Conservation (phyloP, 2,888 invertebrate genomes). For the Tinea trinotella region DNA sequence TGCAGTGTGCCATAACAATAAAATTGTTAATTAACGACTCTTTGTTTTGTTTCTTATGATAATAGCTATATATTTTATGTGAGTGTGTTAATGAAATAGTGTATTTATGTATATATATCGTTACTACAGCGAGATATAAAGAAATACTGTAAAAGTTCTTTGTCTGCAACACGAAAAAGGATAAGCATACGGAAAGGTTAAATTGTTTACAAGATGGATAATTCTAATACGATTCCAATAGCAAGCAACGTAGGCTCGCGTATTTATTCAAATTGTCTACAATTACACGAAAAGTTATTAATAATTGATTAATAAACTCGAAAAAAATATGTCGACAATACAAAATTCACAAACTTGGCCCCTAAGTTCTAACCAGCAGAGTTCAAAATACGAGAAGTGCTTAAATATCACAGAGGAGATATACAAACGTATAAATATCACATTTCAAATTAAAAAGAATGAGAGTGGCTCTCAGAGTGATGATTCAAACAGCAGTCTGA, state of each 20-base stretch:
- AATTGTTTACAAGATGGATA: neutral
- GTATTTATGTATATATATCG: neutral
- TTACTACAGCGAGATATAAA: neutral
- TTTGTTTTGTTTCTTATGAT: slow-evolving; percentile 42
- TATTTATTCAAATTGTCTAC: neutral
- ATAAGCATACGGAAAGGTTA: neutral
- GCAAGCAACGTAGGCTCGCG: neutral
- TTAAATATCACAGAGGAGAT: slow-evolving; percentile 63
- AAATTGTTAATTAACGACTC: slow-evolving; percentile 52
- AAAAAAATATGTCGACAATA: slow-evolving; percentile 43
- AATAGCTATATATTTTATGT: neutral
- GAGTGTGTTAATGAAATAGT: neutral
- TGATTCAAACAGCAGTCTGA: slow-evolving; percentile 50
- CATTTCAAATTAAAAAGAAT: slow-evolving; percentile 60
- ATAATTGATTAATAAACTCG: neutral
- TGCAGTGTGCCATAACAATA: slow-evolving; percentile 29
- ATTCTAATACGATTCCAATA: neutral
- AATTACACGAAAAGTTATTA: neutral
- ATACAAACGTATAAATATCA: slow-evolving; percentile 63
- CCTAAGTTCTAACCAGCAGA: slow-evolving; percentile 33
- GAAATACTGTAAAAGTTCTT: slow-evolving; percentile 5
- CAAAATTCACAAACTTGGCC: slow-evolving; percentile 45
- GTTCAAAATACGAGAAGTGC: slow-evolving; percentile 60
- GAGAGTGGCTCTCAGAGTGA: slow-evolving; percentile 49
- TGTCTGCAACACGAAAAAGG: neutral